Percentiles rank a stretch among this genome's conserved stretches.
phyloP scores from a whole-genome alignment of 2,888 invertebrate genomes.

The Schizotus pectinicornis region DNA sequence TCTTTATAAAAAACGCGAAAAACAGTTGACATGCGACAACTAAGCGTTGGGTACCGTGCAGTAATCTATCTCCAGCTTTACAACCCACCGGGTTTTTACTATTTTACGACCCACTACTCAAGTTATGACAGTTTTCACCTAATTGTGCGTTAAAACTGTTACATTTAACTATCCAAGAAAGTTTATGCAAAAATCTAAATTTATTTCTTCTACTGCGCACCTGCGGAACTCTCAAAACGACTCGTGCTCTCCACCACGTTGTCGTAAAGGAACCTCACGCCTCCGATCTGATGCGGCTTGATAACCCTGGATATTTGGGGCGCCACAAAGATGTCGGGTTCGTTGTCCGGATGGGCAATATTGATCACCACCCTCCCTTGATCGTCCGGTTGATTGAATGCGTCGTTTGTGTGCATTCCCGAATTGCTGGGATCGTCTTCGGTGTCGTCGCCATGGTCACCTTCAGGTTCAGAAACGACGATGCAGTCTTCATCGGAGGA shows the following conservation, averaged over 20 bases:
- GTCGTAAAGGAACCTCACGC: constrained; percentile 86
- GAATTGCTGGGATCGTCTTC: constrained; percentile 87
- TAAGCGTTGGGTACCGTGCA: too few species aligned
- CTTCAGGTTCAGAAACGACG: constrained; percentile 83
- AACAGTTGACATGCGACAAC: too few species aligned
- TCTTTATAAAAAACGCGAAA: too few species aligned
- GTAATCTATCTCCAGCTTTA: too few species aligned
- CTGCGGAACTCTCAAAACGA: constrained; percentile 80
- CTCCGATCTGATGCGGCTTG: constrained; percentile 90
- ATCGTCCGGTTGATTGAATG: constrained; percentile 88
- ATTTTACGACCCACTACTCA: too few species aligned
- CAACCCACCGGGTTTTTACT: too few species aligned
- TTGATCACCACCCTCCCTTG: constrained; percentile 92
- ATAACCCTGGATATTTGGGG: constrained; percentile 90
- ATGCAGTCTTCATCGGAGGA: constrained; percentile 85
- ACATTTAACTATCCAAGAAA: too few species aligned
- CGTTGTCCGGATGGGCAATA: constrained; percentile 89
- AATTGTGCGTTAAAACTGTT: too few species aligned
- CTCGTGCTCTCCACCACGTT: constrained; percentile 94
- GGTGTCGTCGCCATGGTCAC: constrained; percentile 78
- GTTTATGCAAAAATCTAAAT: too few species aligned
- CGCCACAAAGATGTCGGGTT: constrained; percentile 90
- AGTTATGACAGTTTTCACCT: too few species aligned
- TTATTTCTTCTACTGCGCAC: constrained; percentile 20
- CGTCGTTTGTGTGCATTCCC: constrained; percentile 91